Evolutionary conservation across 2,888 invertebrate genomes (phyloP).

Genomic region (Heliconius ethilla): DNA sequence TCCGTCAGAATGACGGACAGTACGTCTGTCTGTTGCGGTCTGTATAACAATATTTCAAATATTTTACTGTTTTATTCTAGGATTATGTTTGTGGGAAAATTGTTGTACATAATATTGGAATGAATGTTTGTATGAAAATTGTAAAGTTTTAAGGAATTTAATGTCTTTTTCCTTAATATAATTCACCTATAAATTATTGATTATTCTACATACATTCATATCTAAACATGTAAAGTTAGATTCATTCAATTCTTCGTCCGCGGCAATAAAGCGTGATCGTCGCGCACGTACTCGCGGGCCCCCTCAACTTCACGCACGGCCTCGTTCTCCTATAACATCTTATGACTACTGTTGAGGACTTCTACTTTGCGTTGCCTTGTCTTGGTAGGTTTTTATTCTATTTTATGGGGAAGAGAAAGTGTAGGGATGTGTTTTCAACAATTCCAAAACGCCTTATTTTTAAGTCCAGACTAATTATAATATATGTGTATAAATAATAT

Average conservation of each 20-base stretch:
- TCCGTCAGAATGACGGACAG: conserved; percentile 23
- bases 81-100: neutral
- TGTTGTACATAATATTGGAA: neutral
- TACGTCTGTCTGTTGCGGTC: neutral
- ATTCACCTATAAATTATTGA: neutral
- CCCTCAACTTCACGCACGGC: conserved; percentile 62
- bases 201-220: neutral
- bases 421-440: neutral
- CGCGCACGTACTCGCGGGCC: conserved; percentile 74
- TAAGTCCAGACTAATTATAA: too few species aligned
- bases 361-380: conserved; percentile 7
- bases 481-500: too few species aligned
- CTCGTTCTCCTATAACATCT: conserved; percentile 53
- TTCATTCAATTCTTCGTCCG: conserved; percentile 72
- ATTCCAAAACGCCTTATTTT: too few species aligned
- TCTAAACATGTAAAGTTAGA: conserved; percentile 29
- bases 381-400: neutral
- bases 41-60: conserved; percentile 7
- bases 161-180: neutral
- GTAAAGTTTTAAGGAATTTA: neutral
- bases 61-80: neutral
- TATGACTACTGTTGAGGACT: conserved; percentile 7
- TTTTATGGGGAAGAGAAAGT: neutral
- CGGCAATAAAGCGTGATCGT: conserved; percentile 76
- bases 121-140: too few species aligned